These are phyloP conservation scores for Gonatopus flavifemur DNA, from an alignment of 1,140 invertebrate genomes.

Conservation along the genomic window DNA sequence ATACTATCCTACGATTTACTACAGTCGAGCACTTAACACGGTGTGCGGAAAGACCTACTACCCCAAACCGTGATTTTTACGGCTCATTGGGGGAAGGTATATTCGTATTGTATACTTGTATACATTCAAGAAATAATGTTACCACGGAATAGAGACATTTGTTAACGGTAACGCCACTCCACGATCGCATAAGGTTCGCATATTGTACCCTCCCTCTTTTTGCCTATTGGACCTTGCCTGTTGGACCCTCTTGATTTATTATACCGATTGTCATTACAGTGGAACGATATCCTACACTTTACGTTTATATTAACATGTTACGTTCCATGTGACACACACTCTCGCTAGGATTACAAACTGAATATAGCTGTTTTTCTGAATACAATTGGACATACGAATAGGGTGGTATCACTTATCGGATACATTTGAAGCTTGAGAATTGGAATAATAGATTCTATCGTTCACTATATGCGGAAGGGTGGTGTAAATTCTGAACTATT, in stretches of 20 bases:
- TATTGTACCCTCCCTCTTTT: constrained; percentile 24
- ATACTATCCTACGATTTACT: too few relatives aligned
- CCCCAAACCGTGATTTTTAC: constrained; percentile 35
- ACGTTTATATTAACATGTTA: constrained; percentile 27
- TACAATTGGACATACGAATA: too few relatives aligned
- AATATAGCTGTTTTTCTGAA: too few relatives aligned
- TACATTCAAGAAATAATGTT: constrained; percentile 26
- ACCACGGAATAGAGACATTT: constrained; percentile 45
- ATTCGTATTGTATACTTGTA: too few relatives aligned
- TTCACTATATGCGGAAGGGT: too few relatives aligned
- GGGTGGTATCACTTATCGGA: too few relatives aligned
- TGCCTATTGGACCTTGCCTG: not conserved
- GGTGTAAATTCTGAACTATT: too few relatives aligned
- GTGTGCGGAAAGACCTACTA: constrained; percentile 23
- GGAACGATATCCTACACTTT: constrained; percentile 35
- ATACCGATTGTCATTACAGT: constrained; percentile 47
- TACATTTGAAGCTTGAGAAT: too few relatives aligned
- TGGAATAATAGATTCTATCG: too few relatives aligned
- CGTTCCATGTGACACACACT: constrained; percentile 24
- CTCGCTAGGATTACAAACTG: constrained; percentile 28
- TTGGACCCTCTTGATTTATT: constrained; percentile 46
- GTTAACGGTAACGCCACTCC: too few relatives aligned
- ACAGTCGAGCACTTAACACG: constrained; percentile 23
- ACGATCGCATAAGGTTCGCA: constrained; percentile 30
- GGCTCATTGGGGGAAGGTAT: constrained; percentile 23